phyloP scores from a whole-genome alignment of 2,888 invertebrate genomes.

The Achlya flavicornis region DNA sequence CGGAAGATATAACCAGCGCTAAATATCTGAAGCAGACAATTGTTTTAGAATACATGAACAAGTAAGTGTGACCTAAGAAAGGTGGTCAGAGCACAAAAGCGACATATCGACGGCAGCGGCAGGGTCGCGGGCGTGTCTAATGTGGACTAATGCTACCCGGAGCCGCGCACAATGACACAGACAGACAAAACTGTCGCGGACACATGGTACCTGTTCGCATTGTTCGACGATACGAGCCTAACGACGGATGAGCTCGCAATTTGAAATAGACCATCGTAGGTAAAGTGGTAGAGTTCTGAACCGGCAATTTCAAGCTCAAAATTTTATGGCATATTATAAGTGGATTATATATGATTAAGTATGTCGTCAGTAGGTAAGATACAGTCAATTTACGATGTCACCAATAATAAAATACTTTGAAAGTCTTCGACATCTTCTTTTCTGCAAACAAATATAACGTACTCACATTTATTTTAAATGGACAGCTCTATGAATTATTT shows the following conservation, averaged over 20 bases:
- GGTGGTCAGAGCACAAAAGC: neutral
- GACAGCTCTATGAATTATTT: too few relatives aligned
- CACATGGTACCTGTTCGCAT: conserved; percentile 15
- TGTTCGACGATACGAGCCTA: conserved; percentile 19
- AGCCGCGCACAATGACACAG: conserved; percentile 43
- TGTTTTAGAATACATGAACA: neutral
- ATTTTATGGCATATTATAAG: too few relatives aligned
- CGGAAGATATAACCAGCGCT: neutral
- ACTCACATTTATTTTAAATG: too few relatives aligned
- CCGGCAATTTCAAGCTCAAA: too few relatives aligned
- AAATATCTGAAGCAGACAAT: neutral
- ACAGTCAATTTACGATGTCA: too few relatives aligned
- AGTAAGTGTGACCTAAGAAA: conserved; percentile 4
- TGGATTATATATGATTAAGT: too few relatives aligned
- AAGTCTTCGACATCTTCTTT: too few relatives aligned
- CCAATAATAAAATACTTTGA: too few relatives aligned
- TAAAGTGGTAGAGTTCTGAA: too few relatives aligned
- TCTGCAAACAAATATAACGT: too few relatives aligned
- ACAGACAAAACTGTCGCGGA: conserved; percentile 41
- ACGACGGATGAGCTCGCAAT: conserved; percentile 14
- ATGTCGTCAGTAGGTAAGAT: too few relatives aligned
- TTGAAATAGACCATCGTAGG: neutral
- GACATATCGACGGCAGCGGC: conserved; percentile 21
- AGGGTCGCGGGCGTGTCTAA: conserved; percentile 64
- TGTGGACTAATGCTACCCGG: conserved; percentile 66